Percentiles rank a stretch among this genome's conserved stretches.
These are phyloP conservation scores for Drosophila glabriapex DNA, from an alignment of 2,888 invertebrate species.

Conservation along the genomic window DNA sequence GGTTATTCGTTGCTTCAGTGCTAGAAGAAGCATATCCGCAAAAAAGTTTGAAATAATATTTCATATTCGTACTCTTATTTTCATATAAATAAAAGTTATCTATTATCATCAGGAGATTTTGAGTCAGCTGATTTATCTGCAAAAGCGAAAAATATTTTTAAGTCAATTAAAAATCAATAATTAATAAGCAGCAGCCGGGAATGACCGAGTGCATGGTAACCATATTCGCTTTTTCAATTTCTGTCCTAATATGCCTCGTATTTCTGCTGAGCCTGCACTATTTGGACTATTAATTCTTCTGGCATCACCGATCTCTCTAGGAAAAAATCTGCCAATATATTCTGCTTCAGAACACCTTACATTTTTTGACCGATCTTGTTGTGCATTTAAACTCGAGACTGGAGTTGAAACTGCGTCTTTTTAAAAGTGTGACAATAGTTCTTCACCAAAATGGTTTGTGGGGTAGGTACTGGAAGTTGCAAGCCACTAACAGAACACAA, in stretches of 20 bases:
- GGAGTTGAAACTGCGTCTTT: background rate
- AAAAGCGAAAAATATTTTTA: background rate
- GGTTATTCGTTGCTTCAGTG: constrained; percentile 86
- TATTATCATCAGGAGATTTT: constrained; percentile 19
- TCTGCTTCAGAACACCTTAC: background rate
- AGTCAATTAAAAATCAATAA: background rate
- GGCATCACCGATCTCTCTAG: too few species aligned
- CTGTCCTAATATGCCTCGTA: background rate
- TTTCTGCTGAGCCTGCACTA: background rate
- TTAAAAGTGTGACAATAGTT: background rate
- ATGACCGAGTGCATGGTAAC: background rate
- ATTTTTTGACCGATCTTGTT: background rate
- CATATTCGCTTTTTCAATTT: background rate
- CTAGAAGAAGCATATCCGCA: constrained; percentile 88
- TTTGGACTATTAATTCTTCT: background rate
- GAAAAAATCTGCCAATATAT: background rate
- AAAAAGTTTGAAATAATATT: constrained; percentile 73
- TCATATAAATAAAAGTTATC: constrained; percentile 19
- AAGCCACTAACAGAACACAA: too few species aligned
- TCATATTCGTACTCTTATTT: constrained; percentile 13
- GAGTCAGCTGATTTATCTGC: constrained; percentile 23
- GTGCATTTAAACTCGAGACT: background rate
- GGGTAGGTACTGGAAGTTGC: background rate
- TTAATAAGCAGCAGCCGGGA: background rate
- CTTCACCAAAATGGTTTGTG: background rate